Evolutionary conservation across 1,140 invertebrate genomes (phyloP).

Genomic region (Orius insidiosus): DNA sequence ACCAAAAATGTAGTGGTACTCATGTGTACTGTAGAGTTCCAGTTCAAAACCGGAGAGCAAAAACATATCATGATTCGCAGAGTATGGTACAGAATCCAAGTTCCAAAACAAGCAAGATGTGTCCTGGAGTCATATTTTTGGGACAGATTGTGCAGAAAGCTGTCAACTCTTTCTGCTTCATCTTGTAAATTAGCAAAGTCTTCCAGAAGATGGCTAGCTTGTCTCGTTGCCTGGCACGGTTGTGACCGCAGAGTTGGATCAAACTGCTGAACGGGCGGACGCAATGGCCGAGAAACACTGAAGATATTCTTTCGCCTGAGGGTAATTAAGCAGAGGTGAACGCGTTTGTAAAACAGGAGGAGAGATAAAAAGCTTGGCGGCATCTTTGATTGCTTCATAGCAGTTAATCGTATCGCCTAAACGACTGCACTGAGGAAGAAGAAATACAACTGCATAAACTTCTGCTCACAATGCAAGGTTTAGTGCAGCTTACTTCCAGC

Average conservation of each 20-base stretch:
- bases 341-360: conserved; percentile 64
- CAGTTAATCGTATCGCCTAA: conserved; percentile 35
- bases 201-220: conserved; percentile 78
- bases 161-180: conserved; percentile 85
- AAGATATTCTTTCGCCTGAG: conserved; percentile 64
- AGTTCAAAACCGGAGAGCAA: conserved; percentile 86
- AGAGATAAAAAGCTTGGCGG: conserved; percentile 68
- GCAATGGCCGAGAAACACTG: conserved; percentile 78
- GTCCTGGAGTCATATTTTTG: conserved; percentile 47
- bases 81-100: conserved; percentile 93
- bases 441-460: conserved; percentile 76
- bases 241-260: conserved; percentile 85
- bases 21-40: conserved; percentile 88
- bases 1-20: conserved; percentile 93
- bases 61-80: conserved; percentile 89
- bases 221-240: conserved; percentile 82
- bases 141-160: conserved; percentile 53
- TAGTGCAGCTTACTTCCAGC: conserved; percentile 72
- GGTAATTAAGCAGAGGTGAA: conserved; percentile 40
- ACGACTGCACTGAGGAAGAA: conserved; percentile 33
- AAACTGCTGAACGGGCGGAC: conserved; percentile 72
- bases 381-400: conserved; percentile 67
- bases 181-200: conserved; percentile 86
- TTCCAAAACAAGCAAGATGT: conserved; percentile 78
- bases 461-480: conserved; percentile 84